phyloP scores from a whole-genome alignment of 2,113 vertebrate species.

The Hemiprocne comata region DNA sequence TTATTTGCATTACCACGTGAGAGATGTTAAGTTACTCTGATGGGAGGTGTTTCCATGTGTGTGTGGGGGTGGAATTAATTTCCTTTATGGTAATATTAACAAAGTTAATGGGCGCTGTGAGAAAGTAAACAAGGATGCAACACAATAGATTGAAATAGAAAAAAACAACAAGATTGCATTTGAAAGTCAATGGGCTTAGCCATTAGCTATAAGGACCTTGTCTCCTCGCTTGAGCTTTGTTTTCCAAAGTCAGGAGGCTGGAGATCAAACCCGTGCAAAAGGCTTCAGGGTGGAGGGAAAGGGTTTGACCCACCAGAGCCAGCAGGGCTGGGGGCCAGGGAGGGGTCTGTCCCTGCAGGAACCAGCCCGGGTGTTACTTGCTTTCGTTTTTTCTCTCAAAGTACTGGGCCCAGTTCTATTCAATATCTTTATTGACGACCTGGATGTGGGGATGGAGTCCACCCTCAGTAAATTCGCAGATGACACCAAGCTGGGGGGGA shows the following conservation, averaged over 20 bases:
- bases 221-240: background rate
- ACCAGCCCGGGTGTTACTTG: background rate
- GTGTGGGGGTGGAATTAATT: conserved; percentile 1
- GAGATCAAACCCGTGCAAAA: background rate
- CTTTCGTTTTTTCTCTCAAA: background rate
- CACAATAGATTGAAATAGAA: background rate
- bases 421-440: too few species aligned
- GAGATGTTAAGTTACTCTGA: background rate
- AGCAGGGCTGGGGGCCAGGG: background rate
- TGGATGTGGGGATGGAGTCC: too few species aligned
- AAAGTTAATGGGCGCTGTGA: background rate
- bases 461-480: too few species aligned
- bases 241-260: background rate
- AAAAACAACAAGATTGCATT: background rate
- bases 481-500: too few species aligned
- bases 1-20: background rate
- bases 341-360: background rate
- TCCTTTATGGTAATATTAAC: conserved; percentile 5
- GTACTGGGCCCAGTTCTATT: too few species aligned
- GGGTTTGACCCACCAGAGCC: background rate
- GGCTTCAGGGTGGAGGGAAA: background rate
- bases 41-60: background rate
- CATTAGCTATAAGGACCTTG: background rate
- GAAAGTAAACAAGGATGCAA: conserved; percentile 14
- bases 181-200: conserved; percentile 26